These are phyloP conservation scores for Alosa alosa DNA, from an alignment of 2,113 vertebrate species.

Conservation along the genomic window DNA sequence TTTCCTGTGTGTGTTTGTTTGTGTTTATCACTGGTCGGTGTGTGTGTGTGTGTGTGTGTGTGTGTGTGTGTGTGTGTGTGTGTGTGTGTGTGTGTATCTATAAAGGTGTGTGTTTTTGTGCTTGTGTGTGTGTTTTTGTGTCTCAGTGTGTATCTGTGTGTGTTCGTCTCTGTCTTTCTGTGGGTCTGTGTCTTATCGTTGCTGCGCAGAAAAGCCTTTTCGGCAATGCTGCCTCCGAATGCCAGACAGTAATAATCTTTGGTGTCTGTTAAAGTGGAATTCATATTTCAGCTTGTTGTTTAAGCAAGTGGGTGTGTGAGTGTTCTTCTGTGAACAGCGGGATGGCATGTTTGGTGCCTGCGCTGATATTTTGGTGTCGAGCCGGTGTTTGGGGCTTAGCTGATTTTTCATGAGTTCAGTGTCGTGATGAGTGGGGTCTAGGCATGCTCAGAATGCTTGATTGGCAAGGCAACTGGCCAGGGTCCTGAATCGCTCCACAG, in stretches of 20 bases:
- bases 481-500: neutral
- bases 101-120: neutral
- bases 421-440: neutral
- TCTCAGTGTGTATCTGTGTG: neutral
- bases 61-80: neutral
- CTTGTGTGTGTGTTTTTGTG: neutral
- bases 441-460: neutral
- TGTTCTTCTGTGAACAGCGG: neutral
- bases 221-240: conserved; percentile 5
- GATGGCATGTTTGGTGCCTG: neutral
- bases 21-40: neutral
- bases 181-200: conserved; percentile 3
- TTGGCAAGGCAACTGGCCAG: neutral
- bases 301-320: neutral
- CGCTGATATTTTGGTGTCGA: neutral
- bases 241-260: neutral
- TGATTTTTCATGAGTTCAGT: neutral
- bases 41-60: neutral
- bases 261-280: conserved; percentile 24
- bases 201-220: neutral
- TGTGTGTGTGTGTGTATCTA: neutral
- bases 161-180: neutral
- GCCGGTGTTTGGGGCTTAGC: neutral
- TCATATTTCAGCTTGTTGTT: neutral
- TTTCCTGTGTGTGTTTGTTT: neutral